Evolutionary conservation across 2,797 vertebrate species (phyloP).

Genomic region (Gallinago stenura): DNA sequence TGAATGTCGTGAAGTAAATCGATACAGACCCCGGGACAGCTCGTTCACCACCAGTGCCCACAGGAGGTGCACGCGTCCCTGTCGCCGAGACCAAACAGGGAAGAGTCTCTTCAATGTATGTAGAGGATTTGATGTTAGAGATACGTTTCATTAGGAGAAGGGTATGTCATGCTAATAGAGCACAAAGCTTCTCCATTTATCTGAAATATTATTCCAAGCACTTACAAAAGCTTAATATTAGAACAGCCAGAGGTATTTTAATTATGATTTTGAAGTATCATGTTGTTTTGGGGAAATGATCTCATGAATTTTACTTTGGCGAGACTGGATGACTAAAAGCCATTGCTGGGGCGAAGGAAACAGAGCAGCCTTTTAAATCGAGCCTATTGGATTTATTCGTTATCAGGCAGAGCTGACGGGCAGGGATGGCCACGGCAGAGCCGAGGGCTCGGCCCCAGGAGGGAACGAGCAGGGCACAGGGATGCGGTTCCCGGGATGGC

Average conservation of each 20-base stretch:
- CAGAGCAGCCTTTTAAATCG: neutral
- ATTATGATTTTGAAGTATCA: neutral
- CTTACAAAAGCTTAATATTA: neutral
- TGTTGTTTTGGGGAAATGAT: neutral
- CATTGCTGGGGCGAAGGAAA: neutral
- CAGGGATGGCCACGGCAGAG: rapidly evolving
- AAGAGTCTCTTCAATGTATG: neutral
- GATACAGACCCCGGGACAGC: slow-evolving; percentile 34
- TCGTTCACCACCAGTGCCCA: slow-evolving; percentile 33
- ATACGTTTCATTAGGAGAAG: neutral
- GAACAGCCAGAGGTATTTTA: slow-evolving; percentile 24
- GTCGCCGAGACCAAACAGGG: neutral
- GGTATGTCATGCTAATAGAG: neutral
- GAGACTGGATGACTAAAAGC: neutral
- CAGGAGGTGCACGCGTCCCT: neutral
- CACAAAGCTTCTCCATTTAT: neutral
- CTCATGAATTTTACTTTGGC: neutral
- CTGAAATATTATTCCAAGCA: neutral
- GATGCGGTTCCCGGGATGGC: rapidly evolving
- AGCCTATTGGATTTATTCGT: neutral
- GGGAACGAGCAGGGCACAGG: neutral
- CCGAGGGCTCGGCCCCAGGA: too few species aligned
- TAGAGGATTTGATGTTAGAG: neutral
- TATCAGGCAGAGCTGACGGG: neutral
- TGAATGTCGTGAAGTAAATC: slow-evolving; percentile 67